phyloP scores from a whole-genome alignment of 2,797 vertebrate species.

The Phyllotis vaccarum region DNA sequence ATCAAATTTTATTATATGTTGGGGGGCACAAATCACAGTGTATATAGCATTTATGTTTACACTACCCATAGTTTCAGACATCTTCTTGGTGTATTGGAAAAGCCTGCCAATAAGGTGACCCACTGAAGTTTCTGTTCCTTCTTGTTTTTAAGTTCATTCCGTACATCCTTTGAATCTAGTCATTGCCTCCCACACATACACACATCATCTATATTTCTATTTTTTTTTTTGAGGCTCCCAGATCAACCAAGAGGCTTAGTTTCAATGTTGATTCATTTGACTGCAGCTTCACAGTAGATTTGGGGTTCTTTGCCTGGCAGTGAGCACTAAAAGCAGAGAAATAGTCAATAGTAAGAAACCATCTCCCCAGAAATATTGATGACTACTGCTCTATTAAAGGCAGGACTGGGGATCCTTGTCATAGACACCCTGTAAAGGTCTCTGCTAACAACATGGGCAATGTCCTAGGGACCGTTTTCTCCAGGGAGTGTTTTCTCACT shows the following conservation, averaged over 20 bases:
- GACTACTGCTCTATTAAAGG: not conserved
- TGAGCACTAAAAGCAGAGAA: not conserved
- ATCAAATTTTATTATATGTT: not conserved
- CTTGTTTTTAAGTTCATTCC: not conserved
- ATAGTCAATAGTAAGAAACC: not conserved
- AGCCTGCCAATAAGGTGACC: not conserved
- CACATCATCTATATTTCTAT: not conserved
- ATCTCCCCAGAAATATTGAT: not conserved
- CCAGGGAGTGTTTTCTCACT: not conserved
- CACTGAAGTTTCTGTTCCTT: not conserved
- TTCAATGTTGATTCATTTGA: no score
- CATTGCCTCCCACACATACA: no score
- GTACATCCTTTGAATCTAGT: not conserved
- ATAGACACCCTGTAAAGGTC: not conserved
- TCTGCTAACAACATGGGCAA: not conserved
- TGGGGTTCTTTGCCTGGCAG: not conserved
- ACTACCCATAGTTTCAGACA: not conserved
- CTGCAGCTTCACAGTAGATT: not conserved
- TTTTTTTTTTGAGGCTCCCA: not conserved
- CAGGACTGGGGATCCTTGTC: not conserved
- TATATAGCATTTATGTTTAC: not conserved
- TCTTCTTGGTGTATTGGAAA: not conserved
- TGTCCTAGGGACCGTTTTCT: not conserved
- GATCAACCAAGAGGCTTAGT: not conserved
- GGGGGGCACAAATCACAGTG: not conserved